These are phyloP conservation scores for Orius insidiosus DNA, from an alignment of 1,140 invertebrate genomes.

Conservation along the genomic window DNA sequence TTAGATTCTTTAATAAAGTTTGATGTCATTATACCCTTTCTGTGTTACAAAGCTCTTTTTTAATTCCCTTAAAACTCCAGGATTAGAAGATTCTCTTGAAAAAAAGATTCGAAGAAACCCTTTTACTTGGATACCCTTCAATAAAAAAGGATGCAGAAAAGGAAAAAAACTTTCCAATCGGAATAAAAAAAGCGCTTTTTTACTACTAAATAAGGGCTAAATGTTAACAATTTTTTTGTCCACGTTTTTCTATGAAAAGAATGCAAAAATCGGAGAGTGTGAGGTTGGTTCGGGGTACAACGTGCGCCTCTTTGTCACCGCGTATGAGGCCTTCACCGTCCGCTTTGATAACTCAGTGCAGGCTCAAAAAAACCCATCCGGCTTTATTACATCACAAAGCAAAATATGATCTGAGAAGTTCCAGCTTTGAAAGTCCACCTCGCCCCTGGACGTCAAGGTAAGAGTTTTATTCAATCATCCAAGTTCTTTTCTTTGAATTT, in stretches of 20 bases:
- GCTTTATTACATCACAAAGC: constrained; percentile 5
- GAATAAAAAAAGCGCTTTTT: too few relatives aligned
- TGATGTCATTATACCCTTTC: background rate
- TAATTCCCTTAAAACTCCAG: background rate
- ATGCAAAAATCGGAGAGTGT: constrained; percentile 9
- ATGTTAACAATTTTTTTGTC: background rate
- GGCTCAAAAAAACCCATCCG: constrained; percentile 5
- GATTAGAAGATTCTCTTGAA: background rate
- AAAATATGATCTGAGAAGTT: constrained; percentile 3
- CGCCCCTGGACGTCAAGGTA: constrained; percentile 4
- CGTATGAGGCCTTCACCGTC: background rate
- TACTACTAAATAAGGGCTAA: background rate
- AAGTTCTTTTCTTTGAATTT: too few relatives aligned
- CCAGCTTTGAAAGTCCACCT: constrained; percentile 5
- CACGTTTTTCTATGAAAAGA: background rate
- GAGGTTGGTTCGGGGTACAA: background rate
- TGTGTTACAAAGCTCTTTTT: background rate
- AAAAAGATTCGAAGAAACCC: background rate
- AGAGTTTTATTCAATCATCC: too few relatives aligned
- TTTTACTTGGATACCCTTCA: background rate
- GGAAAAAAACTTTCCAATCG: too few relatives aligned
- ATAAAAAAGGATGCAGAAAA: background rate
- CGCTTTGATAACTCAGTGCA: background rate
- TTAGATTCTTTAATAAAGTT: background rate
- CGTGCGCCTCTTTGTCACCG: background rate